Conservation (phyloP, 1,140 invertebrate genomes). For the Eufriesea mexicana region DNA sequence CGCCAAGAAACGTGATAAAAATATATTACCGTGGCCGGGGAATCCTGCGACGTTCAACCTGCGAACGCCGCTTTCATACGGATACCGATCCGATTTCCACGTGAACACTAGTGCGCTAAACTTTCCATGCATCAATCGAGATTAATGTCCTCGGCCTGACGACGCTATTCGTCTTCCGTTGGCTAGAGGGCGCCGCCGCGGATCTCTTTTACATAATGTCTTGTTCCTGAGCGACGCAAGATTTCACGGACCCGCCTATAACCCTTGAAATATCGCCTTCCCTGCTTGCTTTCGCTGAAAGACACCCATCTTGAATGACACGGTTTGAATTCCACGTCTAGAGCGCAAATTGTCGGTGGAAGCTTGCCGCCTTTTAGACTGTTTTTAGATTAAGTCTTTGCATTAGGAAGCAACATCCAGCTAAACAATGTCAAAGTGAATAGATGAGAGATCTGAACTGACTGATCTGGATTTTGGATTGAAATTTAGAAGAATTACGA, state of each 20-base stretch:
- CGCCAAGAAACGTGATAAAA: conserved; percentile 22
- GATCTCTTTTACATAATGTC: conserved; percentile 28
- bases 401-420: too few relatives aligned
- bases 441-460: too few relatives aligned
- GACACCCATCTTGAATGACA: neutral
- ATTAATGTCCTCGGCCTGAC: conserved; percentile 22
- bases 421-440: too few relatives aligned
- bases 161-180: conserved; percentile 26
- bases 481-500: too few relatives aligned
- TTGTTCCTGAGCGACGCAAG: conserved; percentile 31
- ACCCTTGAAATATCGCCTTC: conserved; percentile 14
- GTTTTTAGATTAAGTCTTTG: too few relatives aligned
- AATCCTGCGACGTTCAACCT: neutral
- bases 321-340: neutral
- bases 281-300: neutral
- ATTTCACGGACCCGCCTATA: conserved; percentile 1
- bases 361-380: too few relatives aligned
- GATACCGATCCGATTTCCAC: conserved; percentile 29
- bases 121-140: conserved; percentile 38
- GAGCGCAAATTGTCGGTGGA: too few relatives aligned
- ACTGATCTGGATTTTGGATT: too few relatives aligned
- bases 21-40: conserved; percentile 11
- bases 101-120: conserved; percentile 19
- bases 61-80: neutral
- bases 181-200: neutral